Percentiles rank a stretch among this genome's conserved stretches.
phyloP scores from a whole-genome alignment of 2,113 vertebrate genomes.

The Micronycteris hirsuta region DNA sequence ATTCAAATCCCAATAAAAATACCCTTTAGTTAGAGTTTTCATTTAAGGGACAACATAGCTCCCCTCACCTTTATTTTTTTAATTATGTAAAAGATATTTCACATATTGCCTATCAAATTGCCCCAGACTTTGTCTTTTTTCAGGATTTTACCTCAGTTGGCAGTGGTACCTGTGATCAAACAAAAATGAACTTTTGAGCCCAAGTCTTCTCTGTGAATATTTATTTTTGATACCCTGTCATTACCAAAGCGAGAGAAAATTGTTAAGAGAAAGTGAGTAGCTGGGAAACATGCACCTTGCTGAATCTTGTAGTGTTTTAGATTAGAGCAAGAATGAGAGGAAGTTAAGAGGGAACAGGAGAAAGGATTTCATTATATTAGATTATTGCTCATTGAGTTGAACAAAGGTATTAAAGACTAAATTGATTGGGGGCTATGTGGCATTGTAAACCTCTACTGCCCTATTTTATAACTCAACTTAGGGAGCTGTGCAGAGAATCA shows the following conservation, averaged over 20 bases:
- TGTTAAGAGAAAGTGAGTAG: background rate
- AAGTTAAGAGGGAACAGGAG: background rate
- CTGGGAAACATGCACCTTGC: background rate
- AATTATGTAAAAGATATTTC: background rate
- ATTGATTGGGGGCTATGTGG: background rate
- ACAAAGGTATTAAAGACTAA: background rate
- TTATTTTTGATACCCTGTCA: background rate
- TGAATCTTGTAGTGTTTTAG: background rate
- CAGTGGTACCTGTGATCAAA: background rate
- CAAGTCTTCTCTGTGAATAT: conserved; percentile 15
- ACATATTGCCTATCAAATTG: background rate
- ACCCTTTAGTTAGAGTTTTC: conserved; percentile 12
- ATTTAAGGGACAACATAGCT: background rate
- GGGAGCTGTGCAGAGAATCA: background rate
- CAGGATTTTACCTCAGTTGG: conserved; percentile 32
- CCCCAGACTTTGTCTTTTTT: background rate
- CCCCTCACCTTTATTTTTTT: background rate
- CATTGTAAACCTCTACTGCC: background rate
- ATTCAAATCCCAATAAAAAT: conserved; percentile 22
- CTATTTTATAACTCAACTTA: background rate
- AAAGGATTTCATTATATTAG: background rate
- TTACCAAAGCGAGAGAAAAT: conserved; percentile 35
- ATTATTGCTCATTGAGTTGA: background rate
- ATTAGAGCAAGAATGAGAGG: background rate
- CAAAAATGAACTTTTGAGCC: conserved; percentile 1